Conservation (phyloP, 2,888 invertebrate genomes). For the Omphaloscelis lunosa region DNA sequence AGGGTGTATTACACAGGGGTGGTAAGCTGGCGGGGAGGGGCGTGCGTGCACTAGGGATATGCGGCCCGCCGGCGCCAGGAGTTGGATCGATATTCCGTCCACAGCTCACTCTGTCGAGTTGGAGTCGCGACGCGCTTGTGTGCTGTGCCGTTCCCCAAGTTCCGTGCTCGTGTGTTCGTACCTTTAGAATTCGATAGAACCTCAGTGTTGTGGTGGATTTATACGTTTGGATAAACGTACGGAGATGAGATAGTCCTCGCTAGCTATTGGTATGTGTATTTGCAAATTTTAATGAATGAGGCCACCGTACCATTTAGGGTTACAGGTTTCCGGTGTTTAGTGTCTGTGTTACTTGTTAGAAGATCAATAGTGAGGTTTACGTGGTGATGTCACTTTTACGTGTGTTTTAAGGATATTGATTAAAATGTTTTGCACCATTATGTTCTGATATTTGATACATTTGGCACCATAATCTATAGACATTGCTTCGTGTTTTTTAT, state of each 20-base stretch:
- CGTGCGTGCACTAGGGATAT: slow-evolving; percentile 88
- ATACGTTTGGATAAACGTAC: slow-evolving; percentile 75
- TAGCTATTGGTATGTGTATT: slow-evolving; percentile 77
- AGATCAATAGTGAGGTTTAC: slow-evolving; percentile 81
- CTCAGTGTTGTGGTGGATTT: slow-evolving; percentile 78
- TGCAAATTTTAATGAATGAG: slow-evolving; percentile 54
- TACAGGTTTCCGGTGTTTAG: slow-evolving; percentile 72
- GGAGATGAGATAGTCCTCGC: slow-evolving; percentile 85
- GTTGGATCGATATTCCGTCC: slow-evolving; percentile 86
- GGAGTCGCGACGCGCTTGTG: slow-evolving; percentile 82
- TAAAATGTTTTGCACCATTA: slow-evolving; percentile 25
- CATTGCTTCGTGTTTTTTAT: slow-evolving; percentile 43
- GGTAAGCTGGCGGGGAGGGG: slow-evolving; percentile 81
- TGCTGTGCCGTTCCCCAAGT: slow-evolving; percentile 70
- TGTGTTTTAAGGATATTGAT: slow-evolving; percentile 40
- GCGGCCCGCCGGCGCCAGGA: slow-evolving; percentile 89
- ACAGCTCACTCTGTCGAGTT: slow-evolving; percentile 81
- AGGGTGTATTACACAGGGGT: slow-evolving; percentile 78
- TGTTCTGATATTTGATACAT: slow-evolving; percentile 14
- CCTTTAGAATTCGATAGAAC: slow-evolving; percentile 67
- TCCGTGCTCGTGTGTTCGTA: slow-evolving; percentile 74
- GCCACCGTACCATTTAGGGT: slow-evolving; percentile 55
- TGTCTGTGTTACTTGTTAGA: slow-evolving; percentile 67
- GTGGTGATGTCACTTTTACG: slow-evolving; percentile 78
- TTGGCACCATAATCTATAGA: slow-evolving; percentile 33